Evolutionary conservation across 2,888 invertebrate genomes (phyloP).

Genomic region (Craniophora ligustri): DNA sequence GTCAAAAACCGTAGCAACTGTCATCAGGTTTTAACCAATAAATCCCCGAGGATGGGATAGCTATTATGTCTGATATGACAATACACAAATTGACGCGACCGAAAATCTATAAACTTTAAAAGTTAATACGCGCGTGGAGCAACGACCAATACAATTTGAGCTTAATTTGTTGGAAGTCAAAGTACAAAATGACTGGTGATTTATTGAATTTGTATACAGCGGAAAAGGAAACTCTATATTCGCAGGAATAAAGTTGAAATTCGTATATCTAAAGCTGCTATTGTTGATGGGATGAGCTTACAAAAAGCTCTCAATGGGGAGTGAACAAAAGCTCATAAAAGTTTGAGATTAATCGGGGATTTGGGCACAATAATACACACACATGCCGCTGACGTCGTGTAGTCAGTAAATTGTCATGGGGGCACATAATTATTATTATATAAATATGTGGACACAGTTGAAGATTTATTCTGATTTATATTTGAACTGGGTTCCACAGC

Average conservation of each 20-base stretch:
- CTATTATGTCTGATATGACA: slow-evolving; percentile 88
- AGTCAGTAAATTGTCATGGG: slow-evolving; percentile 61
- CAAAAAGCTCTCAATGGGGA: slow-evolving; percentile 79
- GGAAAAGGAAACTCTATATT: slow-evolving; percentile 22
- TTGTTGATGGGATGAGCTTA: slow-evolving; percentile 67
- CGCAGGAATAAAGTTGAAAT: slow-evolving; percentile 9
- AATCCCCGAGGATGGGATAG: slow-evolving; percentile 82
- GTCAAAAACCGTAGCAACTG: slow-evolving; percentile 80
- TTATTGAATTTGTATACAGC: background rate
- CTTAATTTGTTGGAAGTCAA: background rate
- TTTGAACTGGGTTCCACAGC: background rate
- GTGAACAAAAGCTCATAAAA: slow-evolving; percentile 86
- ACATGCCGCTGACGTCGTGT: slow-evolving; percentile 75
- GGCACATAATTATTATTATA: slow-evolving; percentile 43
- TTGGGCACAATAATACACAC: slow-evolving; percentile 83
- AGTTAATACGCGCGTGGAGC: slow-evolving; percentile 75
- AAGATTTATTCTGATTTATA: background rate
- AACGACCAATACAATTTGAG: slow-evolving; percentile 26
- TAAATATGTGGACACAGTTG: background rate
- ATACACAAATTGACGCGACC: slow-evolving; percentile 88
- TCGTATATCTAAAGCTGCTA: slow-evolving; percentile 26
- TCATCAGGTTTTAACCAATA: slow-evolving; percentile 86
- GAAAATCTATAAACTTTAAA: slow-evolving; percentile 85
- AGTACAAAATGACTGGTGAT: slow-evolving; percentile 16
- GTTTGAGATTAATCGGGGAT: slow-evolving; percentile 88